A percentile compares a stretch with the other conserved stretches of the same genome.
These are phyloP conservation scores for Corythornis madagascariensis DNA, from an alignment of 2,113 vertebrate genomes.

Conservation along the genomic window DNA sequence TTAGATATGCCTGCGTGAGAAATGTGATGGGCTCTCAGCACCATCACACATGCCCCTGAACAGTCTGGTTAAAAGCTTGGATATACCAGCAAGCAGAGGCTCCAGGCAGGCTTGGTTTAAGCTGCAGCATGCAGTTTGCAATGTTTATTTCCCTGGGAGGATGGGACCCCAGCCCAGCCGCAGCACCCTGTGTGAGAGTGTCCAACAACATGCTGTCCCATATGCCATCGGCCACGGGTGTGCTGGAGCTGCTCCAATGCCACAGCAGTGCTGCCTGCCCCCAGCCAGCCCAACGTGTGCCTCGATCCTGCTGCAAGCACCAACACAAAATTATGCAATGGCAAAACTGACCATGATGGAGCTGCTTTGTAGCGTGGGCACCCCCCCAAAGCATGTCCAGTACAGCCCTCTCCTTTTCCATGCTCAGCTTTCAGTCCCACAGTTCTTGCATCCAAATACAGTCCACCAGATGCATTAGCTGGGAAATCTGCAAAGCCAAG, in stretches of 20 bases:
- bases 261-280: neutral
- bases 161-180: neutral
- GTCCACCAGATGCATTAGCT: rapidly evolving
- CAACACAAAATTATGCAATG: neutral
- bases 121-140: neutral
- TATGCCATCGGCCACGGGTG: rapidly evolving
- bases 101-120: neutral
- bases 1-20: neutral
- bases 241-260: neutral
- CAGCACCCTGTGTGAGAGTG: neutral
- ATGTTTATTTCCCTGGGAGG: neutral
- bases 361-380: rapidly evolving
- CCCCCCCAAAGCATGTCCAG: rapidly evolving
- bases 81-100: neutral
- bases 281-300: neutral
- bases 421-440: neutral
- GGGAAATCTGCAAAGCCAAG: neutral
- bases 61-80: neutral
- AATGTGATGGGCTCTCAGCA: neutral
- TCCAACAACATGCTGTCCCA: neutral
- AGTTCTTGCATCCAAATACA: neutral
- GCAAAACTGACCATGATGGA: rapidly evolving
- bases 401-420: neutral
- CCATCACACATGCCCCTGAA: rapidly evolving
- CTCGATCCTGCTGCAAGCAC: rapidly evolving